Base-by-base conservation (phyloP, 37 sponge, comb jelly and placozoan genomes). In the Haliclona indistincta region DNA sequence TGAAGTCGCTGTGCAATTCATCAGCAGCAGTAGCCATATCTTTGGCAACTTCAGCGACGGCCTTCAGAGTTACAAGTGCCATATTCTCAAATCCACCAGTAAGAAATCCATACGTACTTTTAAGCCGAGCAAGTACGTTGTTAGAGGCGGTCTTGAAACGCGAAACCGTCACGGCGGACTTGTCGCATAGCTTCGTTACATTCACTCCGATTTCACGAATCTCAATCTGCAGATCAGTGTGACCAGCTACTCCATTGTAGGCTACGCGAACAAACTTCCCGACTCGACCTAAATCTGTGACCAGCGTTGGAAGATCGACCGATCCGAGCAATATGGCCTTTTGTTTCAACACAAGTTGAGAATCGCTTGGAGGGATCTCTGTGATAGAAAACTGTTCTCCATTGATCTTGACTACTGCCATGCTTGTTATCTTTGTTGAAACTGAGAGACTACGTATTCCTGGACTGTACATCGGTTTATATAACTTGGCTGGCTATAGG, bases 101-200 rank as follows among this genome's bases (percentile, higher is more conserved):
- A 22, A 81, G 65, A 30, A 42, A 81, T 37, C 33, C 42, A 52
- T 81, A 81, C 3, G 73, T 81, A 43, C 53, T 22, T 6, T 81
- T 51, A 8, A 81, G 65, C 6, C 15, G 15, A 44, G 19, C 42
- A 13, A 81, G 43, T n/a, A 81, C 38, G 39, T n/a, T 81, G 1
- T 4, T 20, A n/a, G 81, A 70, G 17, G 81, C 72, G 6, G 17
- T 25, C 28, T 70, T 70, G 54, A 72, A 81, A 51, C 22, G 20
- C 10, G 61, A 23, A 25, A 81, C 53, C 2, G 73, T 81, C 20
- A 72, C 43, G 11, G 81, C 81, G 1, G 73, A 71, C 54, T 60
- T 71, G 54, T 71, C 81, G 54, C 73, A 81, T 13, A 81, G 73
- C 66, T 81, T 81, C 0, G 81, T 81, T 10, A 71, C 58, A 28